Percentiles rank a stretch among this genome's conserved stretches.
Conservation (phyloP, 2,113 vertebrate genomes). For the Caloenas nicobarica region DNA sequence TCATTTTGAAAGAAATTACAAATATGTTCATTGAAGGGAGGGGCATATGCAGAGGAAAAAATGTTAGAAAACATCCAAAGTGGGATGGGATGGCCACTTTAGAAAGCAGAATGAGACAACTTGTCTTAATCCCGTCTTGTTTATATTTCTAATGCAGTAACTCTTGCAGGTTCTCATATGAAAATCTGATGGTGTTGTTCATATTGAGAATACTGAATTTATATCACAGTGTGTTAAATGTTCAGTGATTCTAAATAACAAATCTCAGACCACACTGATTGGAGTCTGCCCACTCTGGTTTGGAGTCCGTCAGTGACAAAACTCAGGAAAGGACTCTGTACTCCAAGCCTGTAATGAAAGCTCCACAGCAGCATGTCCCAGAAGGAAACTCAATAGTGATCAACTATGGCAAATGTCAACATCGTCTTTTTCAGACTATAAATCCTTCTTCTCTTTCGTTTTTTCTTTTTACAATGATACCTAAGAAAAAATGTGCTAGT, state of each 20-base stretch:
- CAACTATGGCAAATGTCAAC: not conserved
- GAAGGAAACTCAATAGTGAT: not conserved
- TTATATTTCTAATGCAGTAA: not conserved
- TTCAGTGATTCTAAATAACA: not conserved
- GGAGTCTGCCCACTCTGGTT: not conserved
- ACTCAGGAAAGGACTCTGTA: not conserved
- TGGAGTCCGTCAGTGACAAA: not conserved
- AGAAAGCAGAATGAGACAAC: not conserved
- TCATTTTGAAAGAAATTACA: not conserved
- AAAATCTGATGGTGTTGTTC: not conserved
- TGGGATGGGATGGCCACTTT: not conserved
- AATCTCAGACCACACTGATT: not conserved
- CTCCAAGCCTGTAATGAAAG: not conserved
- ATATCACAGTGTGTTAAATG: not conserved
- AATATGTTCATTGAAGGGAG: not conserved
- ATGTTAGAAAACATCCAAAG: not conserved
- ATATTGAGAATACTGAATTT: not conserved
- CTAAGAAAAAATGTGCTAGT: not conserved
- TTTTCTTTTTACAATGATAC: not conserved
- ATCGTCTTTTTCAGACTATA: not conserved
- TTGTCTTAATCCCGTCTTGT: not conserved
- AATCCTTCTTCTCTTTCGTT: not conserved
- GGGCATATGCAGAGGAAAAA: not conserved
- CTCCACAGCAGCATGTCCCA: not conserved
- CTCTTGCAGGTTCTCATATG: not conserved